Evolutionary conservation across 2,113 vertebrate genomes (phyloP).

Genomic region (Crotalus horridus): DNA sequence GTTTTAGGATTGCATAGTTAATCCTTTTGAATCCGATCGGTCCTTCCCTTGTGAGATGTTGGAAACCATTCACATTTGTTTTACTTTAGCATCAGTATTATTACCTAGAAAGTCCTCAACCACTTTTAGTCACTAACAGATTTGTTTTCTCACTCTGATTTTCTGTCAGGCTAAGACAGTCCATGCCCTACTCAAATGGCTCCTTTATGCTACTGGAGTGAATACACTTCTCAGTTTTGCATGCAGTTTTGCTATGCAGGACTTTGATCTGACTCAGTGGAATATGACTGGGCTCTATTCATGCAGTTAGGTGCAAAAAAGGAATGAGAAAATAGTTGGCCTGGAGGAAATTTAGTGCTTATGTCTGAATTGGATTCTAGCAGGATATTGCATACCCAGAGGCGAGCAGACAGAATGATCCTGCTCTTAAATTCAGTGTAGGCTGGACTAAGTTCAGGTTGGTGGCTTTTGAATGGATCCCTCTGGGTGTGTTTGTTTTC

Average conservation of each 20-base stretch:
- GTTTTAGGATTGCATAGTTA: neutral
- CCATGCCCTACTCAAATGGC: neutral
- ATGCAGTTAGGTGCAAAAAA: neutral
- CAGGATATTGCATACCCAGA: neutral
- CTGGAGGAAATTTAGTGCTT: neutral
- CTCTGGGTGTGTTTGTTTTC: neutral
- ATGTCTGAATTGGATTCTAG: neutral
- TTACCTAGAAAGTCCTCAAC: neutral
- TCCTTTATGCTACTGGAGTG: neutral
- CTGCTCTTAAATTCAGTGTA: neutral
- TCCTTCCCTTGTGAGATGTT: neutral
- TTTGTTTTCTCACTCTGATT: neutral
- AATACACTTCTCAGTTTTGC: neutral
- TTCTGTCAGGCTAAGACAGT: neutral
- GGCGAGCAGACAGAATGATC: neutral
- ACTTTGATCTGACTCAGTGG: neutral
- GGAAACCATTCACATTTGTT: neutral
- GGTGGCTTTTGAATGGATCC: neutral
- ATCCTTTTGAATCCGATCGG: neutral
- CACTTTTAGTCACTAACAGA: neutral
- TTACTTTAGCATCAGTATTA: neutral
- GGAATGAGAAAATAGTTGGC: neutral
- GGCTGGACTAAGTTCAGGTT: neutral
- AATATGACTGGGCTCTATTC: neutral
- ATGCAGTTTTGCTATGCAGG: neutral